Conservation (phyloP, 2,888 invertebrate species). For the Amblyjoppa fuscipennis region DNA sequence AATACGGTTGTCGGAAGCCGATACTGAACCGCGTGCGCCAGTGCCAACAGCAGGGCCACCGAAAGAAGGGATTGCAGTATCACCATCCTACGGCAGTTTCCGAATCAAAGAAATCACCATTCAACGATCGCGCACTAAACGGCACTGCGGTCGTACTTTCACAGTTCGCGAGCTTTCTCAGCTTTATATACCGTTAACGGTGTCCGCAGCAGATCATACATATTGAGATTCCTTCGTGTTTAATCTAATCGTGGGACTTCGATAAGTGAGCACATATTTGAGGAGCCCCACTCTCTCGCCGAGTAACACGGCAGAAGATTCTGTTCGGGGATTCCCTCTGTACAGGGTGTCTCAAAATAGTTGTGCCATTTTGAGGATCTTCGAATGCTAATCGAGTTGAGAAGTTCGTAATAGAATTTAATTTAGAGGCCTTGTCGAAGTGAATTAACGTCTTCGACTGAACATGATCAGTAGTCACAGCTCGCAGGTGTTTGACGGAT, state of each 20-base stretch:
- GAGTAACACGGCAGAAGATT: background rate
- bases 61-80: background rate
- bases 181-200: background rate
- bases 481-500: no score
- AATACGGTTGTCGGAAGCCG: slow-evolving; percentile 86
- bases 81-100: background rate
- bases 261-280: background rate
- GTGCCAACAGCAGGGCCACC: background rate
- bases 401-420: no score
- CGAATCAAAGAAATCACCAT: background rate
- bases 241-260: background rate
- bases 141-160: background rate
- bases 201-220: background rate
- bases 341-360: no score
- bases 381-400: no score
- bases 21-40: background rate
- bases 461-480: no score
- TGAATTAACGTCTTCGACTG: background rate
- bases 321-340: background rate
- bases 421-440: slow-evolving; percentile 93
- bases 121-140: background rate
- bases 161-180: background rate
- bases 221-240: background rate
- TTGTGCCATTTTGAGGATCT: no score
- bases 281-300: background rate